Percentiles rank a stretch among this genome's conserved stretches.
Conservation (phyloP, 2,797 vertebrate species). For the Trachurus trachurus region DNA sequence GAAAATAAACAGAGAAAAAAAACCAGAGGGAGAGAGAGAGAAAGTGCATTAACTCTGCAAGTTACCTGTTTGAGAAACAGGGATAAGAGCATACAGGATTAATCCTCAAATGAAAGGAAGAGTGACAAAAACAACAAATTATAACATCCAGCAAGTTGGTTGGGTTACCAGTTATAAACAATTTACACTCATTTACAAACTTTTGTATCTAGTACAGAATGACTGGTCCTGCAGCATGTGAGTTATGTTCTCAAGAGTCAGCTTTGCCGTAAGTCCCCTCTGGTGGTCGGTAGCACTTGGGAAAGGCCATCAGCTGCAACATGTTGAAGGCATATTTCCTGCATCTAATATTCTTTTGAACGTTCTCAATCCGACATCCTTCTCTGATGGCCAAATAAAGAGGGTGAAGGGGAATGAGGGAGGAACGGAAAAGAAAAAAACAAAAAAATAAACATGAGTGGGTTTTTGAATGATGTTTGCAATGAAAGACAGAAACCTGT, state of each 20-base stretch:
- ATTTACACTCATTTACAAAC: background rate
- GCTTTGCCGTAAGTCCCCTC: constrained; percentile 98
- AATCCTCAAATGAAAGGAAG: no score
- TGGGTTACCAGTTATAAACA: constrained; percentile 12
- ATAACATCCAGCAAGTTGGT: constrained; percentile 11
- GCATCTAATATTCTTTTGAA: constrained; percentile 99
- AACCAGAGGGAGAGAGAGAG: constrained; percentile 14
- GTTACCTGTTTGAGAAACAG: constrained; percentile 13
- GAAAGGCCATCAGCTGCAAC: constrained; percentile 99
- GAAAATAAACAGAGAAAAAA: constrained; percentile 14
- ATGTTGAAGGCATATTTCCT: constrained; percentile 99
- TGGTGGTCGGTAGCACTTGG: constrained; percentile 97
- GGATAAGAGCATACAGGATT: no score
- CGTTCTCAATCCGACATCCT: constrained; percentile 99
- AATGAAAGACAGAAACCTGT: background rate
- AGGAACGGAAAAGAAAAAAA: constrained; percentile 43
- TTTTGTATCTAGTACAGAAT: background rate
- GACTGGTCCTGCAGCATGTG: background rate
- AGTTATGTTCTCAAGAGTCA: constrained; percentile 87
- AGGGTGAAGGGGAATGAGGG: constrained; percentile 38
- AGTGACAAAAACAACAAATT: constrained; percentile 1
- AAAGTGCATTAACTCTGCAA: constrained; percentile 54
- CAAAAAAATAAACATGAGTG: constrained; percentile 58
- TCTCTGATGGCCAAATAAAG: constrained; percentile 89
- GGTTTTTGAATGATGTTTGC: constrained; percentile 28